These are phyloP conservation scores for Trogon surrucura DNA, from an alignment of 2,113 vertebrate genomes.

Conservation along the genomic window DNA sequence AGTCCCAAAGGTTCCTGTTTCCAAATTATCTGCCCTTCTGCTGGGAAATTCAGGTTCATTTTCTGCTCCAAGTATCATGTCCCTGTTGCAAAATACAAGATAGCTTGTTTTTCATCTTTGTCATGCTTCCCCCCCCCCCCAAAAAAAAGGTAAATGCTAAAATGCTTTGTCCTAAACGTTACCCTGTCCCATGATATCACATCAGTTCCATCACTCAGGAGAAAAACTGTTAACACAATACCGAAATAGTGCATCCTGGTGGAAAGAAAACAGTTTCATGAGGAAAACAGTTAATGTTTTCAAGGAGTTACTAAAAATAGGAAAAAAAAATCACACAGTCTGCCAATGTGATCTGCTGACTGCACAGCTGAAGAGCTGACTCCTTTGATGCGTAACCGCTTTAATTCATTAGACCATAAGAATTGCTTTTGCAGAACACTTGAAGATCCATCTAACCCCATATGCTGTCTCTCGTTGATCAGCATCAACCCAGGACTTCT, in stretches of 20 bases:
- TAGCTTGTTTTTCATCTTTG: not conserved
- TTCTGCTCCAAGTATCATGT: not conserved
- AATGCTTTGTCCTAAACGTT: not conserved
- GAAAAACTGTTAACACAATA: not conserved
- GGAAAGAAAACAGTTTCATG: not conserved
- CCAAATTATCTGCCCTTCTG: not conserved
- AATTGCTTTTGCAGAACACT: constrained; percentile 4
- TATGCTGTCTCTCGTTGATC: not conserved
- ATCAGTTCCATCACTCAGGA: not conserved
- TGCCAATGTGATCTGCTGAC: not conserved
- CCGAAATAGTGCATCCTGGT: not conserved
- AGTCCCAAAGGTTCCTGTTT: not conserved
- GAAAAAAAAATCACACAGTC: not conserved
- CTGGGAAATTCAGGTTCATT: not conserved
- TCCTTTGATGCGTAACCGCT: not conserved
- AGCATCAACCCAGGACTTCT: not conserved
- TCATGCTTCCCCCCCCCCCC: accelerated
- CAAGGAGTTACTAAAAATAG: not conserved
- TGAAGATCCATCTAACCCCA: not conserved
- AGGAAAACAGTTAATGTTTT: not conserved
- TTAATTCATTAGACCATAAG: not conserved
- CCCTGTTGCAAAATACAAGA: not conserved
- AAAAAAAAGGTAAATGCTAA: not conserved
- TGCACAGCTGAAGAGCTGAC: not conserved
- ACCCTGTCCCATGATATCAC: not conserved